Evolutionary conservation across 92 coral and sea anemone species (phyloP).

Genomic region (Umimayanthus chanpuru): DNA sequence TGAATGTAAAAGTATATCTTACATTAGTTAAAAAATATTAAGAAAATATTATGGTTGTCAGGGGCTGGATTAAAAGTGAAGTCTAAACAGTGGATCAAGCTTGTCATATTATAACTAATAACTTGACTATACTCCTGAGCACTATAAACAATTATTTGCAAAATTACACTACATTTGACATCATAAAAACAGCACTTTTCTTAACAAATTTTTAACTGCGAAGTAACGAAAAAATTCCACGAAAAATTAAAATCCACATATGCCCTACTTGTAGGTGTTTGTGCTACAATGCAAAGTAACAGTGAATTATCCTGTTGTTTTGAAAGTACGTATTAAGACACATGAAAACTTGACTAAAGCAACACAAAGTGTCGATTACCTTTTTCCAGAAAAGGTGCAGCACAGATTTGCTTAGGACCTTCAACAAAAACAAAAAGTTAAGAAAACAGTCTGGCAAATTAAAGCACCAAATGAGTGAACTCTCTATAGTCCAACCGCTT

Average conservation of each 20-base stretch:
- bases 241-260: background rate
- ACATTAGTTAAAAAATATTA: too few species aligned
- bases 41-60: too few species aligned
- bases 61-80: too few species aligned
- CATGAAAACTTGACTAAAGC: too few species aligned
- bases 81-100: too few species aligned
- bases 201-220: too few species aligned
- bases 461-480: background rate
- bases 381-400: slow-evolving; percentile 89
- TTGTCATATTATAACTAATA: background rate
- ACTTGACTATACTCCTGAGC: background rate
- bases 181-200: background rate
- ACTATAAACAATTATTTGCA: background rate
- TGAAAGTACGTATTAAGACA: background rate
- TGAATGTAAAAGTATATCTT: too few species aligned
- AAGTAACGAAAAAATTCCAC: background rate
- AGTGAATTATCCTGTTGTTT: too few species aligned
- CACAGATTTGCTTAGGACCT: slow-evolving; percentile 83
- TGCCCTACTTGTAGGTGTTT: background rate
- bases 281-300: background rate
- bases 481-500: too few species aligned
- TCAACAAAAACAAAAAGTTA: background rate
- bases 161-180: background rate
- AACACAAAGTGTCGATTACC: slow-evolving; percentile 51
- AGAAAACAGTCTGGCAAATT: background rate